phyloP scores from a whole-genome alignment of 2,113 vertebrate species.

The Nyctibius bracteatus region DNA sequence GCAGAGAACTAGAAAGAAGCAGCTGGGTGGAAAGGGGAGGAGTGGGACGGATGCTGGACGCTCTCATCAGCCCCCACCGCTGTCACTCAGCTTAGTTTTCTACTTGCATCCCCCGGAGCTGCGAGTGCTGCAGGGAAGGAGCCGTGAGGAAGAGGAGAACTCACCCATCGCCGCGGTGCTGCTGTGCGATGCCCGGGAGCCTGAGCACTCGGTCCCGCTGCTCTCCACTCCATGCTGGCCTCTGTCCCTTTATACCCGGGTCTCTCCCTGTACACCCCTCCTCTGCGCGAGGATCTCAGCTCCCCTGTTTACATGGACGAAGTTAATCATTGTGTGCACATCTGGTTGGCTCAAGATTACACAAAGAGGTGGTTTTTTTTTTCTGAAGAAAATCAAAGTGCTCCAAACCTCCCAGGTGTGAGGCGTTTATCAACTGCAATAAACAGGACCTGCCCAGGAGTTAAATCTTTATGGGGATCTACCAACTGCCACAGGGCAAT shows the following conservation, averaged over 20 bases:
- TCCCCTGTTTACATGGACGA: not conserved
- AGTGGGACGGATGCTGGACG: not conserved
- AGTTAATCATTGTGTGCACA: not conserved
- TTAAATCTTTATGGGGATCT: not conserved
- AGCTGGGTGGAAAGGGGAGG: not conserved
- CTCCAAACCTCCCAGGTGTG: not conserved
- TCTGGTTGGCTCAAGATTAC: not conserved
- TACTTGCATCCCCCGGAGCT: not conserved
- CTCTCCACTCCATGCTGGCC: not conserved
- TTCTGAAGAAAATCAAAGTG: not conserved
- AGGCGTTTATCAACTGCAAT: not conserved
- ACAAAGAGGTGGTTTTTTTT: not conserved
- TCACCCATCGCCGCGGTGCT: not conserved
- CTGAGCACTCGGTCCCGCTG: not conserved
- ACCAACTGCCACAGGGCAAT: not conserved
- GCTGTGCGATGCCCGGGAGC: not conserved
- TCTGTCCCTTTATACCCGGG: not conserved
- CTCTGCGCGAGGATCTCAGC: not conserved
- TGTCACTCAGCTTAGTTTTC: not conserved
- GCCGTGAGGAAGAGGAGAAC: not conserved
- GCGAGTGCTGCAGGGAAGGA: not conserved
- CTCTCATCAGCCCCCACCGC: not conserved
- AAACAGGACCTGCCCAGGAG: not conserved
- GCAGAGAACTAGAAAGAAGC: not conserved
- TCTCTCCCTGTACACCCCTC: not conserved